phyloP scores from a whole-genome alignment of 2,888 invertebrate genomes.

The Sarcophaga caerulescens region DNA sequence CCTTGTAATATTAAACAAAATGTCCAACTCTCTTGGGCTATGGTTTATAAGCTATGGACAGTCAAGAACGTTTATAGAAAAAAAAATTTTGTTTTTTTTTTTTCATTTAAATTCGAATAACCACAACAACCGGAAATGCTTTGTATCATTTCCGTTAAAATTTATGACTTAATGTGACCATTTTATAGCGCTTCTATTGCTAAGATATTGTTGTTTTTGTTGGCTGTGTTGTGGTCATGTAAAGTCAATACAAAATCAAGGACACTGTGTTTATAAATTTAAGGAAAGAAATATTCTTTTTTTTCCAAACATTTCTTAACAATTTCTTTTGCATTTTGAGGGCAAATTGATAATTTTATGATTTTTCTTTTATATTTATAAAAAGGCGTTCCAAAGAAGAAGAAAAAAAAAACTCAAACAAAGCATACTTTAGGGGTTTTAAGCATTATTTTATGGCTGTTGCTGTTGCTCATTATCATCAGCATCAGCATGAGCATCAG shows the following conservation, averaged over 20 bases:
- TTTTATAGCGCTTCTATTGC: neutral
- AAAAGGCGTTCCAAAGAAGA: constrained; percentile 50
- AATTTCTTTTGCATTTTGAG: constrained; percentile 27
- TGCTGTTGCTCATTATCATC: constrained; percentile 1
- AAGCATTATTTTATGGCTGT: neutral
- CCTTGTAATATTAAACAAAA: constrained; percentile 66
- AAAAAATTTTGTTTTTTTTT: neutral
- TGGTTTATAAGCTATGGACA: constrained; percentile 31
- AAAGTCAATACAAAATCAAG: constrained; percentile 52
- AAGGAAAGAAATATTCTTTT: constrained; percentile 27
- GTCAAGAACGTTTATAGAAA: neutral
- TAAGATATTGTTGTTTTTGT: neutral
- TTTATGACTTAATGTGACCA: constrained; percentile 60
- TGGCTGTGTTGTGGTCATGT: neutral
- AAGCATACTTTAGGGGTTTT: neutral
- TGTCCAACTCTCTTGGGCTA: constrained; percentile 44
- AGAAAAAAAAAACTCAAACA: neutral
- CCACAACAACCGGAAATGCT: constrained; percentile 67
- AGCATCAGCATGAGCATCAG: neutral
- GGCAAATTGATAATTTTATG: constrained; percentile 55
- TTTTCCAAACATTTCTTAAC: neutral
- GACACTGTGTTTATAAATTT: constrained; percentile 49
- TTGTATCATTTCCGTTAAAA: constrained; percentile 67
- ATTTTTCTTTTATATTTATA: constrained; percentile 14
- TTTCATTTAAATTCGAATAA: constrained; percentile 50